Percentiles rank a stretch among this genome's conserved stretches.
These are phyloP conservation scores for Galeopterus variegatus DNA, from an alignment of 2,113 vertebrate genomes.

Conservation along the genomic window DNA sequence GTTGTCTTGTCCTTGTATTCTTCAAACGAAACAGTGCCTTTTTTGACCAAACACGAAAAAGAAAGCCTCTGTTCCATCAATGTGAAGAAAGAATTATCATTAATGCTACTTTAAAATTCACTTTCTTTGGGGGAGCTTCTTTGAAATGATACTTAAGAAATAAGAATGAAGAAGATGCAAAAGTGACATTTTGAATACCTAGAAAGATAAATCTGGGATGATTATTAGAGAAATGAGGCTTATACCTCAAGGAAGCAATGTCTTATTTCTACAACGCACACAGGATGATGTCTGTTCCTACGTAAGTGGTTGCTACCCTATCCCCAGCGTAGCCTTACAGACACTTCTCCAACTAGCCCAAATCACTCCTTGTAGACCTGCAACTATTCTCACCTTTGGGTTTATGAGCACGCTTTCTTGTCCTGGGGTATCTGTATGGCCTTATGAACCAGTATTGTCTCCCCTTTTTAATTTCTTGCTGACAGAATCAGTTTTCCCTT, in stretches of 20 bases:
- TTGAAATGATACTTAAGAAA: conserved; percentile 29
- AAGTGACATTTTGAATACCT: not conserved
- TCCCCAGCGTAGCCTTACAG: not conserved
- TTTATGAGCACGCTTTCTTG: not conserved
- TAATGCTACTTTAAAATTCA: conserved; percentile 27
- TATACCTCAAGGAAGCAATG: not conserved
- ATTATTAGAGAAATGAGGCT: not conserved
- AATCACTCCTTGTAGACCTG: not conserved
- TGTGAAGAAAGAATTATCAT: not conserved
- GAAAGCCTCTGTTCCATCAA: not conserved
- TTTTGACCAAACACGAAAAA: not conserved
- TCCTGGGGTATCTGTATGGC: accelerated
- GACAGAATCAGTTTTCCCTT: not conserved
- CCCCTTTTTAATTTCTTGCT: not conserved
- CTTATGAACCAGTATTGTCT: not conserved
- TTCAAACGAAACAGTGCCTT: not conserved
- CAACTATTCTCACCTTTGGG: not conserved
- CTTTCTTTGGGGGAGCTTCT: conserved; percentile 23
- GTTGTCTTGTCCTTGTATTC: conserved; percentile 22
- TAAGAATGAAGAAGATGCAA: not conserved
- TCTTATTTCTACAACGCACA: not conserved
- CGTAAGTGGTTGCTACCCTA: not conserved
- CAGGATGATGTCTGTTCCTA: not conserved
- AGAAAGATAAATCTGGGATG: not conserved
- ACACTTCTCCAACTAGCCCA: accelerated